These are phyloP conservation scores for Pseudobourletiella spinata DNA, from an alignment of 1,140 invertebrate species.

Conservation along the genomic window DNA sequence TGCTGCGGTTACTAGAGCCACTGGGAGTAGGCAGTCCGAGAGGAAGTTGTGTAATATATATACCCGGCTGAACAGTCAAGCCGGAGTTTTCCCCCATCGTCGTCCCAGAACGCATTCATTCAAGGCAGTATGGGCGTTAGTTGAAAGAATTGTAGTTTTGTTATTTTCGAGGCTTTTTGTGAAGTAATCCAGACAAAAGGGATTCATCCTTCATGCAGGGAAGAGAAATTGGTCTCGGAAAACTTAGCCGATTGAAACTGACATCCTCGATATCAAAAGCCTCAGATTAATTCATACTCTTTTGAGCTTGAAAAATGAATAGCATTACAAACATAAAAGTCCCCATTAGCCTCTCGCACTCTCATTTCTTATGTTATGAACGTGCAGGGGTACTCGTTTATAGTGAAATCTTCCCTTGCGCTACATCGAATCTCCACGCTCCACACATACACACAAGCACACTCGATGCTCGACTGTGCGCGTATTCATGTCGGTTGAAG, in stretches of 20 bases:
- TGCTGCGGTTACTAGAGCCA: background rate
- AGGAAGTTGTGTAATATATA: background rate
- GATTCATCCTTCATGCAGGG: conserved; percentile 9
- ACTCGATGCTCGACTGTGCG: too few relatives aligned
- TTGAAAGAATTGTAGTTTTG: conserved; percentile 7
- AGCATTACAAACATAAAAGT: conserved; percentile 13
- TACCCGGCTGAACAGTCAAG: background rate
- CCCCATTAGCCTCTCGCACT: background rate
- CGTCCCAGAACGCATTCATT: background rate
- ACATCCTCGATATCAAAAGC: conserved; percentile 15
- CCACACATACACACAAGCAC: too few relatives aligned
- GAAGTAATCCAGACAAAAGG: conserved; percentile 14
- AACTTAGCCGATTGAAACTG: conserved; percentile 5
- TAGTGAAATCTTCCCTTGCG: too few relatives aligned
- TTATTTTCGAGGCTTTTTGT: conserved; percentile 4
- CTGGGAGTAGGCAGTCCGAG: background rate
- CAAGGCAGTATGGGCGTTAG: background rate
- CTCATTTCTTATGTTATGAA: background rate
- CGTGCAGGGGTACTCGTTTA: too few relatives aligned
- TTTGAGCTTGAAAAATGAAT: conserved; percentile 13
- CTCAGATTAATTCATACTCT: conserved; percentile 17
- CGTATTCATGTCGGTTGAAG: too few relatives aligned
- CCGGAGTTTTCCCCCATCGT: background rate
- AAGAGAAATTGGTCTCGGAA: background rate
- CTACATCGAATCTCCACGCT: too few relatives aligned